Percentiles rank a stretch among this genome's conserved stretches.
Conservation (phyloP, 2,888 invertebrate genomes). For the Sabatieria punctata region DNA sequence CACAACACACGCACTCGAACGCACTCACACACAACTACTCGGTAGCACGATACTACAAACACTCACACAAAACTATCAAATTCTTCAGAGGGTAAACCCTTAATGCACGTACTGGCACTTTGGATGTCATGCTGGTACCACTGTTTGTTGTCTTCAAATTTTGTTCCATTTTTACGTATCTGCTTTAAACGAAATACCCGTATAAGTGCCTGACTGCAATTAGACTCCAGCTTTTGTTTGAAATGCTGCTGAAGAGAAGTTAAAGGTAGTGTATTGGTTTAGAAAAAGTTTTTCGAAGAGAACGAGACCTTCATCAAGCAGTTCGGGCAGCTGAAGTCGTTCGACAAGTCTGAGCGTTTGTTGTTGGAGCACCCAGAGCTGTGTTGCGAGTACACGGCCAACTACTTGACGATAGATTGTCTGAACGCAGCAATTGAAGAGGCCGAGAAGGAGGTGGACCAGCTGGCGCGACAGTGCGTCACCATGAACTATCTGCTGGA, state of each 20-base stretch:
- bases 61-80: no score
- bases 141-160: no score
- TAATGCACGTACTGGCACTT: no score
- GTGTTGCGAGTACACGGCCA: constrained; percentile 89
- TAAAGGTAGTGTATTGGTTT: constrained; percentile 7
- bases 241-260: no score
- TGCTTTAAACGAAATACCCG: no score
- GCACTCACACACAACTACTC: no score
- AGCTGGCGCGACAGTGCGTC: constrained; percentile 92
- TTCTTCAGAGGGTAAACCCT: no score
- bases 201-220: no score
- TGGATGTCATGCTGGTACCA: no score
- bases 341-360: constrained; percentile 77
- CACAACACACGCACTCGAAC: no score
- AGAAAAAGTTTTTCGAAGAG: constrained; percentile 62
- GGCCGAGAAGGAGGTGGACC: constrained; percentile 80
- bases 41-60: no score
- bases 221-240: constrained; percentile 3
- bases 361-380: constrained; percentile 54
- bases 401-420: constrained; percentile 94
- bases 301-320: constrained; percentile 72
- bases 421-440: constrained; percentile 57
- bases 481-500: constrained; percentile 97
- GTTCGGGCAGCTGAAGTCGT: constrained; percentile 73
- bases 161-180: no score